Evolutionary conservation across 2,888 invertebrate species (phyloP).

Genomic region (Tipula unca): DNA sequence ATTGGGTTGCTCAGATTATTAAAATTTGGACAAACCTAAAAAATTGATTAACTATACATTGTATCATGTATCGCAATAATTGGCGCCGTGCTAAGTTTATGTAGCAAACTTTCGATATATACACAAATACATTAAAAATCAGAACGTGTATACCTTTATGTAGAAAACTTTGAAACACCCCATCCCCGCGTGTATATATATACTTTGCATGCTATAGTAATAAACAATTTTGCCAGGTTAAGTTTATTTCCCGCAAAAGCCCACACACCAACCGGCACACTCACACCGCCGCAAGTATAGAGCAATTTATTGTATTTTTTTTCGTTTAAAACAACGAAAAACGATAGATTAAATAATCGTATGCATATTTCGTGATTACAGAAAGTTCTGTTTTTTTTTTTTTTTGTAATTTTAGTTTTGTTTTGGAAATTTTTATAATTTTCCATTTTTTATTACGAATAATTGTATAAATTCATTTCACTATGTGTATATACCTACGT

Average conservation of each 20-base stretch:
- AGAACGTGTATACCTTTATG: no score
- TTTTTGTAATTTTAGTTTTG: not conserved
- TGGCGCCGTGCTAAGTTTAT: no score
- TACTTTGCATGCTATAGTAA: not conserved
- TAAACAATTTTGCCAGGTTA: not conserved
- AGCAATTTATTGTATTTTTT: not conserved
- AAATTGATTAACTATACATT: no score
- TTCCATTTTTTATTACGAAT: not conserved
- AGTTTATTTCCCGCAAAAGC: not conserved
- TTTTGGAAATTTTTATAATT: not conserved
- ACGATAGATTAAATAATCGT: not conserved
- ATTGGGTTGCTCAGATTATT: no score
- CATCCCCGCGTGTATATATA: not conserved
- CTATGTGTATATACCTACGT: not conserved
- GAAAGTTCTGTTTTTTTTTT: no score
- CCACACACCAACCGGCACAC: not conserved
- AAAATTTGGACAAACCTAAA: no score
- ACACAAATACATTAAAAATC: no score
- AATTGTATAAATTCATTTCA: not conserved
- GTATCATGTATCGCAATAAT: no score
- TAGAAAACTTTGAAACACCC: not conserved
- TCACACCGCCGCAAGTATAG: not conserved
- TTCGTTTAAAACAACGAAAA: not conserved
- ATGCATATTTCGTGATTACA: not conserved
- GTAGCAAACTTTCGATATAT: no score